These are phyloP conservation scores for Paradoxurus hermaphroditus DNA, from an alignment of 2,113 vertebrate genomes.

Conservation along the genomic window DNA sequence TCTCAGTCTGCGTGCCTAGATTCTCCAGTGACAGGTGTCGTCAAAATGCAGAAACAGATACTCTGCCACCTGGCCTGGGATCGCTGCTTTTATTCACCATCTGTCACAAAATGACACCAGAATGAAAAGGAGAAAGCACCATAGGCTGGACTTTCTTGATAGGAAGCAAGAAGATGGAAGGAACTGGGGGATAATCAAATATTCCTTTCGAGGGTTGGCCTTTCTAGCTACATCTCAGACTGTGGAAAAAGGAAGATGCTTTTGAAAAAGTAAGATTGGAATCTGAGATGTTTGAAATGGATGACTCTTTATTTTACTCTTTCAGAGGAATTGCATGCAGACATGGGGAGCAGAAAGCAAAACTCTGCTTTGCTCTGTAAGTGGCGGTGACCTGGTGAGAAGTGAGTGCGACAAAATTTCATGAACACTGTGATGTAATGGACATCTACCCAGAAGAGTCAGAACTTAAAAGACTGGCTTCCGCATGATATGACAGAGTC, in stretches of 20 bases:
- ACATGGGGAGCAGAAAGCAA: not conserved
- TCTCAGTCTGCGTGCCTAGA: not conserved
- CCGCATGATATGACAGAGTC: not conserved
- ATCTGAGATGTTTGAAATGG: not conserved
- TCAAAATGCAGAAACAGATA: conserved; percentile 47
- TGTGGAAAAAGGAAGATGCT: not conserved
- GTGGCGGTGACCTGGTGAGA: not conserved
- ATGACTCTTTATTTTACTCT: not conserved
- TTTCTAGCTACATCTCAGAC: not conserved
- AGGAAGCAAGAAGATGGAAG: not conserved
- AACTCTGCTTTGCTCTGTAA: not conserved
- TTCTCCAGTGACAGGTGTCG: conserved; percentile 43
- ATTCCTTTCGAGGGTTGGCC: not conserved
- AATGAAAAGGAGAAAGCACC: conserved; percentile 17
- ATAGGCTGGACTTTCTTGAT: not conserved
- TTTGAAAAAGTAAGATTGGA: not conserved
- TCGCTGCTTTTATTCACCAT: conserved; percentile 59
- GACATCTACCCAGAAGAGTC: not conserved
- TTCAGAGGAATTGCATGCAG: not conserved
- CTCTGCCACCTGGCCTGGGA: conserved; percentile 55
- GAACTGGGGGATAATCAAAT: not conserved
- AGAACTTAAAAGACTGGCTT: not conserved
- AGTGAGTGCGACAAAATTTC: not conserved
- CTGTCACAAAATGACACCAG: conserved; percentile 53
- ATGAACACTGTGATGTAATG: not conserved